A percentile compares a stretch with the other conserved stretches of the same genome.
These are phyloP conservation scores for Podabrus alpinus DNA, from an alignment of 2,888 invertebrate genomes.

Conservation along the genomic window DNA sequence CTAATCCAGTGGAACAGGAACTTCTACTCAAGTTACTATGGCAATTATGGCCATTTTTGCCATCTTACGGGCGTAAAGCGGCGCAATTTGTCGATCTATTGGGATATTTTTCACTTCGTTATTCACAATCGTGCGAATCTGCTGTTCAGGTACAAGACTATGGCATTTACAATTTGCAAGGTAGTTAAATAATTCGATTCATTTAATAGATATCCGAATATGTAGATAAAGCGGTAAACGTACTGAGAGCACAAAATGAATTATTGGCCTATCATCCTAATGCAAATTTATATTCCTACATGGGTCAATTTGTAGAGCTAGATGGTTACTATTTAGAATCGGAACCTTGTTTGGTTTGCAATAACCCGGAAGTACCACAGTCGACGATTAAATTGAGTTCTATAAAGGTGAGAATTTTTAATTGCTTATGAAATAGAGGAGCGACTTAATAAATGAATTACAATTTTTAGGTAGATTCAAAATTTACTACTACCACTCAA, in stretches of 20 bases:
- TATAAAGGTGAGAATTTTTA: slow-evolving; percentile 71
- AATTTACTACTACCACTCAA: slow-evolving; percentile 97
- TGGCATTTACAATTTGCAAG: background rate
- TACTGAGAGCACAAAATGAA: slow-evolving; percentile 87
- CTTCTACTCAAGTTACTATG: slow-evolving; percentile 81
- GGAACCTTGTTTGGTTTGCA: slow-evolving; percentile 96
- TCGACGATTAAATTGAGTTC: slow-evolving; percentile 89
- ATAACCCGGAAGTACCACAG: slow-evolving; percentile 94
- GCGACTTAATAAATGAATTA: background rate
- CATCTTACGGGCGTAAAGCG: slow-evolving; percentile 90
- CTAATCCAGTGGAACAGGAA: slow-evolving; percentile 76
- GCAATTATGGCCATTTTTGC: slow-evolving; percentile 89
- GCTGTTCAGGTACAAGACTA: slow-evolving; percentile 61
- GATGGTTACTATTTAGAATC: slow-evolving; percentile 96
- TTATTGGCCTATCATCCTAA: slow-evolving; percentile 90
- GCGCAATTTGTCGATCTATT: slow-evolving; percentile 96
- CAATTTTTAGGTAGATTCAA: slow-evolving; percentile 76
- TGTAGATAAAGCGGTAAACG: slow-evolving; percentile 83
- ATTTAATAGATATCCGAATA: slow-evolving; percentile 67
- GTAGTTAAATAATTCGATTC: background rate
- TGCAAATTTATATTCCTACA: slow-evolving; percentile 87
- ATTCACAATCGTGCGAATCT: slow-evolving; percentile 72
- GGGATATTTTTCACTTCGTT: slow-evolving; percentile 92
- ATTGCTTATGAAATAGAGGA: background rate
- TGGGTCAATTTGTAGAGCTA: slow-evolving; percentile 92